Evolutionary conservation across 2,113 vertebrate genomes (phyloP).

Genomic region (Cnemophilus loriae): DNA sequence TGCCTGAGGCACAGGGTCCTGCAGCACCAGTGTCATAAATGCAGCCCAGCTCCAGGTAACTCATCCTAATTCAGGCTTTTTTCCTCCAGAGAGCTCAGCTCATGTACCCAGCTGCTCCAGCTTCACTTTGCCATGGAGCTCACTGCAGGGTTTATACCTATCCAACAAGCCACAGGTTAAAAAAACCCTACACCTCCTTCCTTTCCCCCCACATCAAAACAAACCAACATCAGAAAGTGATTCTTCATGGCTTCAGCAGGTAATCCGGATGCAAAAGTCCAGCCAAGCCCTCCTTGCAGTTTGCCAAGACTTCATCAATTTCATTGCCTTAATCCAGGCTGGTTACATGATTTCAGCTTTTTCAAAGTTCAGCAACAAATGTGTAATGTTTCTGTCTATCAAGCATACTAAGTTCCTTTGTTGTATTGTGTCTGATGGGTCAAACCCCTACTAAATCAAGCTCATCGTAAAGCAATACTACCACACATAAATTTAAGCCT

Average conservation of each 20-base stretch:
- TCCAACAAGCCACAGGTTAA: neutral
- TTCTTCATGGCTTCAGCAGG: neutral
- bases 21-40: neutral
- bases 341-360: neutral
- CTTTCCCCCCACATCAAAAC: neutral
- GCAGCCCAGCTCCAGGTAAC: fast-evolving
- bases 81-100: neutral
- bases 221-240: neutral
- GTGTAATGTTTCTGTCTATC: neutral
- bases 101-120: neutral
- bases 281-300: neutral
- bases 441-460: conserved; percentile 14
- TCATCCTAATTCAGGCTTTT: neutral
- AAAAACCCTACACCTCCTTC: neutral
- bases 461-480: conserved; percentile 14
- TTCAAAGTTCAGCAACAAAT: neutral
- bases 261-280: neutral
- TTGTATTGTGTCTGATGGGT: neutral
- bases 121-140: neutral
- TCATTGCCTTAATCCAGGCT: neutral
- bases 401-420: neutral
- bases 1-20: fast-evolving
- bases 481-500: conserved; percentile 35
- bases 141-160: neutral
- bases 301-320: neutral